phyloP scores from a whole-genome alignment of 2,113 vertebrate genomes.

The Muntiacus muntjak region DNA sequence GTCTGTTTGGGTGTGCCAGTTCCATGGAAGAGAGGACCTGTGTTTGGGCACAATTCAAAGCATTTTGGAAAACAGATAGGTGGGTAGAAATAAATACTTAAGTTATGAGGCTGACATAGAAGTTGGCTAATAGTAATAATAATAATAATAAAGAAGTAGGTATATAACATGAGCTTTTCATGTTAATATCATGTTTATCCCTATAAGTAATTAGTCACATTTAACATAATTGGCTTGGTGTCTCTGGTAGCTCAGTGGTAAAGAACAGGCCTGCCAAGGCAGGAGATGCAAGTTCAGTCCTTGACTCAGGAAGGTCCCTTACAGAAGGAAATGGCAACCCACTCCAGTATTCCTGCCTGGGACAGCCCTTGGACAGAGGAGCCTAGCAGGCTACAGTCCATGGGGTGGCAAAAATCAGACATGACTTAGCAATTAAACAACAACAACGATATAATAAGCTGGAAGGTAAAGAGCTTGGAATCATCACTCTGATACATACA shows the following conservation, averaged over 20 bases:
- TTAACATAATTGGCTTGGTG: not conserved
- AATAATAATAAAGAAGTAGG: not conserved
- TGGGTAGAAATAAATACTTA: not conserved
- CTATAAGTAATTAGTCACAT: not conserved
- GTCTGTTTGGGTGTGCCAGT: not conserved
- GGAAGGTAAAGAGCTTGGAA: not conserved
- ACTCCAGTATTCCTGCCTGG: not conserved
- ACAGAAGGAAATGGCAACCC: not conserved
- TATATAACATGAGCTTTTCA: not conserved
- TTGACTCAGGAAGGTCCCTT: not conserved
- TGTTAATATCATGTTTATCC: not conserved
- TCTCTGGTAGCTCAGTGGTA: not conserved
- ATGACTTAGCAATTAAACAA: not conserved
- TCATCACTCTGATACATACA: not conserved
- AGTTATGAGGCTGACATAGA: not conserved
- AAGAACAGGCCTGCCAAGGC: not conserved
- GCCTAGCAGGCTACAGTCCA: not conserved
- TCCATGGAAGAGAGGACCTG: not conserved
- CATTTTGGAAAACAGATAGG: not conserved
- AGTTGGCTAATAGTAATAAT: not conserved
- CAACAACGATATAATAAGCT: not conserved
- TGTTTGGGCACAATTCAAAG: not conserved
- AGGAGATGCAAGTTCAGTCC: not conserved
- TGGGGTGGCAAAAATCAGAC: not conserved
- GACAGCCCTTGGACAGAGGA: not conserved